Evolutionary conservation across 2,797 vertebrate species (phyloP).

Genomic region (Mus minutoides): DNA sequence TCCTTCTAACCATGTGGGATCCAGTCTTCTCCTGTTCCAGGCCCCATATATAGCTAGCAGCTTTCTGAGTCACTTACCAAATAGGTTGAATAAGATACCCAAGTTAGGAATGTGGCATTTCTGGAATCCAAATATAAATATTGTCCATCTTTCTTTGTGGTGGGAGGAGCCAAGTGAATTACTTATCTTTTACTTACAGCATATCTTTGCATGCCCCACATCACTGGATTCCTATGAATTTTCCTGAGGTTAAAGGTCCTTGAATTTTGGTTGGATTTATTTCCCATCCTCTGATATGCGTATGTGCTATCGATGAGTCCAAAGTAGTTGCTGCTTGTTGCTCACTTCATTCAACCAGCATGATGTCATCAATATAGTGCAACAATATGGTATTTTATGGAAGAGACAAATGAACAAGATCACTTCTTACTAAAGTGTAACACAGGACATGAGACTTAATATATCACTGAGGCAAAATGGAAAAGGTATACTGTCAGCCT

Average conservation of each 20-base stretch:
- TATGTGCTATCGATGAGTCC: neutral
- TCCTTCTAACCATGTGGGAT: neutral
- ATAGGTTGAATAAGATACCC: neutral
- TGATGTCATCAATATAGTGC: neutral
- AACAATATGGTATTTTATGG: neutral
- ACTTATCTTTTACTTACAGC: neutral
- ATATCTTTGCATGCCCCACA: neutral
- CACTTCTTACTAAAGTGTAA: neutral
- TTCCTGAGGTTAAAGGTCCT: neutral
- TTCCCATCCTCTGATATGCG: neutral
- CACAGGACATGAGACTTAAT: neutral
- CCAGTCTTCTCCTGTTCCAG: neutral
- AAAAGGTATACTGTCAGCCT: neutral
- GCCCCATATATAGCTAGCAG: neutral
- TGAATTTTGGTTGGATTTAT: neutral
- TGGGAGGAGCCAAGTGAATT: neutral
- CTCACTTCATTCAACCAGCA: neutral
- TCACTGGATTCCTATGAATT: neutral
- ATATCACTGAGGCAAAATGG: neutral
- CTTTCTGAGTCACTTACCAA: neutral
- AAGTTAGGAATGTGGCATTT: neutral
- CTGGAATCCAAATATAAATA: neutral
- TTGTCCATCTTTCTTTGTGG: neutral
- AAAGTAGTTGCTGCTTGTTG: neutral
- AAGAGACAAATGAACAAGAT: neutral